These are phyloP conservation scores for Caenorhabditis doughertyi DNA, from an alignment of 2,888 invertebrate genomes.

Conservation along the genomic window DNA sequence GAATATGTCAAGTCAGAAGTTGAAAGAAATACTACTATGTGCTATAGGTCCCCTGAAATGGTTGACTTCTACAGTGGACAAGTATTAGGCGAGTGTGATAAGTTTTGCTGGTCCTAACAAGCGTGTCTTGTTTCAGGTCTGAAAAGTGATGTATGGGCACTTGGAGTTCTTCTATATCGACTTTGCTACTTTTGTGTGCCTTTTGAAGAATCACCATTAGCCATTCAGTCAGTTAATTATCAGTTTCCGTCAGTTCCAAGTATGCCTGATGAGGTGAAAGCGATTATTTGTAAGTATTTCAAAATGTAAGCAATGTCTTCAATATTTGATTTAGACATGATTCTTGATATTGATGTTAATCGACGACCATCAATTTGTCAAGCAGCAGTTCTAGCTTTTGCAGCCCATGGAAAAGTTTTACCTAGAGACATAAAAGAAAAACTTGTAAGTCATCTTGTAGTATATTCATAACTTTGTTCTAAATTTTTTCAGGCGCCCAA, in stretches of 20 bases:
- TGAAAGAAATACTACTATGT: constrained; percentile 89
- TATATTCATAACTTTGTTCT: background rate
- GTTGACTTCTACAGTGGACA: constrained; percentile 92
- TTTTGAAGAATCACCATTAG: constrained; percentile 93
- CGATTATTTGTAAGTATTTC: constrained; percentile 87
- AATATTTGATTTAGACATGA: constrained; percentile 86
- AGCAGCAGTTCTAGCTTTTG: constrained; percentile 84
- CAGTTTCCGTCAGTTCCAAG: constrained; percentile 88
- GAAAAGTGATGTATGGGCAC: constrained; percentile 85
- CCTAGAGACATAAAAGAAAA: constrained; percentile 84
- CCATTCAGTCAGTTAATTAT: constrained; percentile 93
- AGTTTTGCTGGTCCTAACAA: constrained; percentile 85
- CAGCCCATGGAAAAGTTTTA: constrained; percentile 82
- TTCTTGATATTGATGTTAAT: constrained; percentile 91
- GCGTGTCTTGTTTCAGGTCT: constrained; percentile 68
- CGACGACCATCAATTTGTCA: constrained; percentile 90
- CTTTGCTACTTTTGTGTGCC: constrained; percentile 93
- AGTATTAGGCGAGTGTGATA: constrained; percentile 86
- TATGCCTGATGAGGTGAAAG: constrained; percentile 88
- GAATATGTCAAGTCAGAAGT: constrained; percentile 79
- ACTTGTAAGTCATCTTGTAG: background rate
- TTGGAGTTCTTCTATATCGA: constrained; percentile 92
- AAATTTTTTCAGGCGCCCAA: constrained; percentile 21
- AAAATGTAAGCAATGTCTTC: background rate
- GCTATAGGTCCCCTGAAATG: constrained; percentile 94